Evolutionary conservation across 2,888 invertebrate genomes (phyloP).

Genomic region (Protula sp.): DNA sequence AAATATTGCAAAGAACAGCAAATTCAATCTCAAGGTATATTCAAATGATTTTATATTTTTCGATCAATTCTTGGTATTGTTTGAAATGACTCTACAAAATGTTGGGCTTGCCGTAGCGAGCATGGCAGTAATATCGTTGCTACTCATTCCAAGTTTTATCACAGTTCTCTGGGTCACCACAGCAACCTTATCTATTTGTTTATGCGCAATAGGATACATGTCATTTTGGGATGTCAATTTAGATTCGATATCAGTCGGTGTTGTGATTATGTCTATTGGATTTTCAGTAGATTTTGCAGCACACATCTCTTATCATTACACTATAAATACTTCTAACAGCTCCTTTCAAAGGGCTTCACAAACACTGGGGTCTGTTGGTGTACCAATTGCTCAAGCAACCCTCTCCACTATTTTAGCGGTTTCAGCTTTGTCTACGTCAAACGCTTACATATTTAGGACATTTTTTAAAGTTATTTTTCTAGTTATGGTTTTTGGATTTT

Average conservation of each 20-base stretch:
- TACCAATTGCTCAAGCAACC: conserved; percentile 88
- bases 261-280: conserved; percentile 93
- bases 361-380: conserved; percentile 78
- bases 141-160: conserved; percentile 86
- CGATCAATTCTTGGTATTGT: conserved; percentile 82
- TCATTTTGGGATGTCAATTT: conserved; percentile 89
- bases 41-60: conserved; percentile 95
- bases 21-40: conserved; percentile 75
- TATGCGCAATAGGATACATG: conserved; percentile 94
- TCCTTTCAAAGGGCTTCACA: conserved; percentile 80
- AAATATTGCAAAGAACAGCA: conserved; percentile 64
- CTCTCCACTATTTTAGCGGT: conserved; percentile 63
- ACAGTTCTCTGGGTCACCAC: conserved; percentile 93
- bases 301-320: conserved; percentile 91
- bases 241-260: conserved; percentile 81
- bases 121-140: conserved; percentile 89
- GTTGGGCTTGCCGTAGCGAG: conserved; percentile 83
- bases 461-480: conserved; percentile 15
- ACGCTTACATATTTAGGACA: conserved; percentile 10
- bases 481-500: conserved; percentile 11
- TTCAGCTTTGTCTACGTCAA: conserved; percentile 7
- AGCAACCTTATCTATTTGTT: conserved; percentile 87
- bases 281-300: conserved; percentile 94
- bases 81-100: conserved; percentile 81
- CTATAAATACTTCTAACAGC: conserved; percentile 77